Evolutionary conservation across 2,113 vertebrate genomes (phyloP), one percentile per base, ranked within the genome.

Genomic region (Thunnus thynnus): DNA sequence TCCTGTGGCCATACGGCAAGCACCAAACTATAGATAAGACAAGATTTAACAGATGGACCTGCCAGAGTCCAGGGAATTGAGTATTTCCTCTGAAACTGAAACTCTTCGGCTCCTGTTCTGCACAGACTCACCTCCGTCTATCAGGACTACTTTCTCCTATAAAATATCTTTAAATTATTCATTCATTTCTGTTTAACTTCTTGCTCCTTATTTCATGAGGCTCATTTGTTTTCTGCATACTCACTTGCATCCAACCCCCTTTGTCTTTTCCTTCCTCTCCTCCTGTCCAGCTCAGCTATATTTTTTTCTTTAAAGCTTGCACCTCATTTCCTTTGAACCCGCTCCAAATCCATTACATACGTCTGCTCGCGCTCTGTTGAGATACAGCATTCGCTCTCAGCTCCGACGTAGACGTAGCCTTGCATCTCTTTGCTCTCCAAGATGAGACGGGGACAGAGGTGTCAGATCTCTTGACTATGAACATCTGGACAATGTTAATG

Each of bases 401-500:
- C 60, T 64, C 74, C 55, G 83, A 72, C 67, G 62, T 25, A 54
- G 12, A 72, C 3, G 16, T 55, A 27, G 62, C 55, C 58, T 48
- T 18, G 63, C 51, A 47, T 73, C 83, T 72, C 72, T 65, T 36
- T 7, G 13, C 79, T 51, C 60, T 70, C 76, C 44, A 1, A 72
- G 73, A 87, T 56, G 70, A 82, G 74, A 72, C 72, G 63, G 64
- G 80, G 84, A 86, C 80, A 60, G 78, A 88, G 62, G 88, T 88
- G 82, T 92, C 89, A 78, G 80, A 85, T 90, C 84, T 82, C 83
- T 47, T 18, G 47, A 64, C 87, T 79, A 71, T 13, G 81, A 92
- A 90, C 93, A 94, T 93, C 92, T 94, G 91, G 89, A 89, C 88
- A 74, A 89, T 73, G 90, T 86, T 92, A 90, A 92, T 91, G 84